Evolutionary conservation across 2,113 vertebrate species (phyloP).

Genomic region (Lonchura striata): DNA sequence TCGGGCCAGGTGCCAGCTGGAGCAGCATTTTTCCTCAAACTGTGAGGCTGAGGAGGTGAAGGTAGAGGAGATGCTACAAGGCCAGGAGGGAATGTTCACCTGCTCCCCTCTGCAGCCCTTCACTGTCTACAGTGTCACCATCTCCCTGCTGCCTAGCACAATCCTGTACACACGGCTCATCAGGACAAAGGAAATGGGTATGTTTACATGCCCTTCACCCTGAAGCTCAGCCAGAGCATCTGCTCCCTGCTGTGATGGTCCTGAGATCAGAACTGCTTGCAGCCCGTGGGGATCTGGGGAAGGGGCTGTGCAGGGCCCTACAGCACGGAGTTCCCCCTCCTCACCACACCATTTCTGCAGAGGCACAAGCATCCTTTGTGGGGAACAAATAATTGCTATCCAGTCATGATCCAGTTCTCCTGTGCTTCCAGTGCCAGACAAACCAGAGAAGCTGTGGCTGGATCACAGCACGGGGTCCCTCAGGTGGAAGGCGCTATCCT

Average conservation of each 20-base stretch:
- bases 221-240: not conserved
- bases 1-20: not conserved
- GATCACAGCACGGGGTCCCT: not conserved
- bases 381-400: not conserved
- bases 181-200: not conserved
- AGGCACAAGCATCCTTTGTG: not conserved
- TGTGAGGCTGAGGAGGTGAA: not conserved
- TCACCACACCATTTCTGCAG: not conserved
- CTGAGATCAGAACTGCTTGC: not conserved
- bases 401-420: not conserved
- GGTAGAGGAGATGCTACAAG: not conserved
- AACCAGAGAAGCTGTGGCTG: not conserved
- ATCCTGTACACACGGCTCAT: not conserved
- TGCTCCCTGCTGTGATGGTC: not conserved
- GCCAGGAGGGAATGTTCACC: not conserved
- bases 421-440: conserved; percentile 1
- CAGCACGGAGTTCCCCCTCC: not conserved
- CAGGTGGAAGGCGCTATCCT: not conserved
- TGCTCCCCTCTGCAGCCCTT: not conserved
- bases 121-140: not conserved
- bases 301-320: not conserved
- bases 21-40: not conserved
- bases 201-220: not conserved
- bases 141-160: not conserved
- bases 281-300: not conserved